Percentiles rank a stretch among this genome's conserved stretches.
Evolutionary conservation across 2,113 vertebrate species (phyloP).

Genomic region (Caloenas nicobarica): DNA sequence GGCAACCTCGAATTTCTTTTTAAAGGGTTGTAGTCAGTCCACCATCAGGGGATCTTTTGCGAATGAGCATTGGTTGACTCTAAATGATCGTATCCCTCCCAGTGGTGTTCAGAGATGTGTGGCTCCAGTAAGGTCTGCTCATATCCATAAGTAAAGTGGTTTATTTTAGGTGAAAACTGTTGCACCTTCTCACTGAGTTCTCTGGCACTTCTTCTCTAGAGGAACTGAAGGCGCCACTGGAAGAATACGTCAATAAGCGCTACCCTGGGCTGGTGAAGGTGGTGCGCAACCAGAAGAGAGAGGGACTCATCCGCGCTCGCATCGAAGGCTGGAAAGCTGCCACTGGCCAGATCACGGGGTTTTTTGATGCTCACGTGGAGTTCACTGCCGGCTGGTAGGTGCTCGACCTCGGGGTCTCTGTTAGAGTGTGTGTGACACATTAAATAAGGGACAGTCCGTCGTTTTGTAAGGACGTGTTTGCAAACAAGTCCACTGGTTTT

Average conservation of each 20-base stretch:
- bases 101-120: accelerated
- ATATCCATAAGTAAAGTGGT: accelerated
- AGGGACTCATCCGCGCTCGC: constrained; percentile 93
- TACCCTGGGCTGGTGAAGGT: constrained; percentile 96
- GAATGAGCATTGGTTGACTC: accelerated
- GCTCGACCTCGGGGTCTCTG: background rate
- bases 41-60: too few species aligned
- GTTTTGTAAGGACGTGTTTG: background rate
- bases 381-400: constrained; percentile 96
- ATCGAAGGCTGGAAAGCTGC: constrained; percentile 97
- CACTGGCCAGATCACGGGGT: constrained; percentile 90
- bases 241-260: constrained; percentile 95
- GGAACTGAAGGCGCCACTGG: constrained; percentile 91
- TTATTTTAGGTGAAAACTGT: background rate
- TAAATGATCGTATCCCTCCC: background rate
- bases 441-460: accelerated
- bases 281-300: constrained; percentile 92
- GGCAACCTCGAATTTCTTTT: background rate
- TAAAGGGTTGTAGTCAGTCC: background rate
- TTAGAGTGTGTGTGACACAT: too few species aligned
- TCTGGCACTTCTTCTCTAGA: constrained; percentile 73
- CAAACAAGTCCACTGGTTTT: background rate
- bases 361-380: constrained; percentile 97
- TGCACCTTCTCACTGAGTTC: background rate
- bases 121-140: accelerated